Base-by-base conservation (phyloP, 2,797 vertebrate genomes). In the Muscicapa striata region DNA sequence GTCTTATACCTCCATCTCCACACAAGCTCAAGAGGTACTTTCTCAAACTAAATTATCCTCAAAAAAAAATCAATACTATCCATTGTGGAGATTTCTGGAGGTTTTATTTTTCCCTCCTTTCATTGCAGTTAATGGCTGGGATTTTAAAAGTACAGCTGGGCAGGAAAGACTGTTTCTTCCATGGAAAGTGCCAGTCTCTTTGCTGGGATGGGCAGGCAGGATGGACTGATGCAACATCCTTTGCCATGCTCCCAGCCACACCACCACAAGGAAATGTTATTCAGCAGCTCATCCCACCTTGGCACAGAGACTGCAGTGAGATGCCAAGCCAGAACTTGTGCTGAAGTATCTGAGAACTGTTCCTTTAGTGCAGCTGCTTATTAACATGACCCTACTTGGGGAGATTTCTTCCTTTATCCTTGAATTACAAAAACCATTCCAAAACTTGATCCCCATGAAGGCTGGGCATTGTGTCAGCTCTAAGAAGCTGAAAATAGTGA, bases 341-440 rank as follows among this genome's bases (percentile, higher is more conserved):
- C 66, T 96, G 92, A 96, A 97, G 77, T 16, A 89, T 85, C 63
- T 18, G 62, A 92, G 84, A 95, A 68, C 78, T 55, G 57, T 49
- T 94, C 69, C 84, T 95, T 93, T 48, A 90, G 66, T 26, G 48
- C 41, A 96, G 85, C 90, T 94, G 84, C 93, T 89, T 87, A 92
- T 93, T 96, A 95, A 81, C 78, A 29, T 69, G 66, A 77, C 73
- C 73, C 68, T 90, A 15, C 63, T 80, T 77, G 72, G 73, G 82
- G 51, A 89, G 52, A 59, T 73, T 64, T 93, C 62, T 93, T 87
- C 66, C 87, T 91, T 91, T 92, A 90, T 87, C 93, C 86, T 96
- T 76, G 52, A 52, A 67, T 70, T 84, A 73, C 5, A 10, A 82
- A 96, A 91, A 77, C 45, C 79, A 70, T 91, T 96, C 87, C 89